Evolutionary conservation across 2,888 invertebrate genomes (phyloP).

Genomic region (Pachycephus smyrnensis): DNA sequence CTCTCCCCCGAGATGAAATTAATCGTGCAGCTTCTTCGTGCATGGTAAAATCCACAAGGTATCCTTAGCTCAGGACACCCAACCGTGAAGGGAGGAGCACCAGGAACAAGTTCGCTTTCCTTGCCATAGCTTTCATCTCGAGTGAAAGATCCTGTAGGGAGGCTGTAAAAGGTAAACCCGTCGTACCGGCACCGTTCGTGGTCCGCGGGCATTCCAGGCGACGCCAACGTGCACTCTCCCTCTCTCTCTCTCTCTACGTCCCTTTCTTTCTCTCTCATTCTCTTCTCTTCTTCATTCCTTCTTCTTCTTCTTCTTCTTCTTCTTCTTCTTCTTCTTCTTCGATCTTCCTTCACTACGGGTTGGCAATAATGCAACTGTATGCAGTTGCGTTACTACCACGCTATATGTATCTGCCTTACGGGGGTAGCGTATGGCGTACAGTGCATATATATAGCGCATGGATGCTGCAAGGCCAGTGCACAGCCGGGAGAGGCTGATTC

Average conservation of each 20-base stretch:
- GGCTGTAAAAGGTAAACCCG: slow-evolving; percentile 48
- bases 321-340: slow-evolving; percentile 25
- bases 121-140: slow-evolving; percentile 12
- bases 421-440: slow-evolving; percentile 13
- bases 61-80: too few relatives aligned
- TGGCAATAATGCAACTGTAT: slow-evolving; percentile 50
- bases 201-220: slow-evolving; percentile 47
- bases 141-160: slow-evolving; percentile 57
- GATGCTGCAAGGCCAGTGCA: slow-evolving; percentile 21
- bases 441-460: background rate
- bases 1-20: too few relatives aligned
- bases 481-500: slow-evolving; percentile 38
- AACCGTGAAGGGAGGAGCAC: too few relatives aligned
- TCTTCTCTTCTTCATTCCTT: slow-evolving; percentile 22
- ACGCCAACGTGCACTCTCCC: slow-evolving; percentile 45
- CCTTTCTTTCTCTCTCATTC: background rate
- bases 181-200: slow-evolving; percentile 46
- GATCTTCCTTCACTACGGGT: slow-evolving; percentile 19
- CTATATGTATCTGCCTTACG: slow-evolving; percentile 1
- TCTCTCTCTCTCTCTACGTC: slow-evolving; percentile 22
- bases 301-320: slow-evolving; percentile 27
- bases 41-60: too few relatives aligned
- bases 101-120: background rate
- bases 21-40: too few relatives aligned
- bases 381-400: slow-evolving; percentile 37